Base-by-base conservation (phyloP, 2,113 vertebrate species). In the sheep (Ovis aries) region DNA sequence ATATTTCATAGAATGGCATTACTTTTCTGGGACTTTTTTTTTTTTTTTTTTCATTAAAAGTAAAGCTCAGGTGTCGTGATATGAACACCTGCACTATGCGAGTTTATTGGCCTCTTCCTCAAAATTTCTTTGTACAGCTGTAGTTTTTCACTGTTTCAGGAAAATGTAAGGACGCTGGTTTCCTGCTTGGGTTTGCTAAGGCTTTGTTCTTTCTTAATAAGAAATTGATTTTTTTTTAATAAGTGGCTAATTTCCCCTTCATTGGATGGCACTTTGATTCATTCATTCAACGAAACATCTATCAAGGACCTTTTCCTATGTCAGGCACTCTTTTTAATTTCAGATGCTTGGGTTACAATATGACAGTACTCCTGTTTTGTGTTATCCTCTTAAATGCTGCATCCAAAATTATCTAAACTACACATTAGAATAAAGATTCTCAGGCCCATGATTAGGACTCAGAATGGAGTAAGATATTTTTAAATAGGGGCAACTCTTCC, bases 121-220 rank as follows among this genome's bases (percentile, higher is more conserved):
- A 48, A 48, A 57, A 88, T 77, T 83, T 48, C 16, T 92, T 64
- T 90, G 52, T 83, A 78, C 6, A 31, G 29, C 80, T 86, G 6
- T 94, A 53, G 87, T 93, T 53, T 95, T 96, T 90, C 43, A 80
- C 91, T 93, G 29, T 82, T 97, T 82, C 52, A 97, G 90, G 40
- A n/a, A 96, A 94, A 86, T 83, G 6, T 45, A 59, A 84, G 55
- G n/a, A 55, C 78, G 43, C 77, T 95, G 74, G 40, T 90, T 90
- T 88, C 53, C 29, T 83, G 36, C 45, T 97, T 94, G 16, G 3
- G 86, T 90, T 95, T 95, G 36, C 53, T 77, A 93, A 67, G 7
- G 23, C 21, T 64, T 25, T 87, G 43, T 85, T 88, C 31, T 94
- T 87, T 91, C 21, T 81, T 96, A 67, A 86, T 78, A 91, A 78